Conservation (phyloP, 2,797 vertebrate genomes). For the Jordanella pulchra region DNA sequence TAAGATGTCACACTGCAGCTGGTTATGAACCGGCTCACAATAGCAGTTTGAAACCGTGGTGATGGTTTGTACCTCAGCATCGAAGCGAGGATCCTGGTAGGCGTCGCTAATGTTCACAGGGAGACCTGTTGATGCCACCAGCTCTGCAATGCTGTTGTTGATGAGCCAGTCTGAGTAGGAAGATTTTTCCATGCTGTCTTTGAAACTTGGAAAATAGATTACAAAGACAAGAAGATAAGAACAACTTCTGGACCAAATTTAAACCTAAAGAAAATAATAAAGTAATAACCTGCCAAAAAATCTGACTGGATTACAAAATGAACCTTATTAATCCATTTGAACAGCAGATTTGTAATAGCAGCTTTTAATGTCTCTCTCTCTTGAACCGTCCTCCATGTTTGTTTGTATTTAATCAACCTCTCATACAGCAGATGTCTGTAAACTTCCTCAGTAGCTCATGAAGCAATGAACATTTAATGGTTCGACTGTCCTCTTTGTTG, state of each 20-base stretch:
- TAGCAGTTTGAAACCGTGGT: neutral
- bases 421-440: constrained; percentile 55
- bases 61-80: constrained; percentile 87
- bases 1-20: constrained; percentile 23
- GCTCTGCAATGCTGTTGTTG: constrained; percentile 97
- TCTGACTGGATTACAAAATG: neutral
- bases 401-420: constrained; percentile 68
- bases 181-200: constrained; percentile 94
- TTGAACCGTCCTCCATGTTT: constrained; percentile 27
- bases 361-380: constrained; percentile 8
- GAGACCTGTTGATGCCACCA: constrained; percentile 96
- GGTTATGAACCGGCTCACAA: neutral
- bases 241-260: neutral
- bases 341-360: constrained; percentile 7
- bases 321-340: constrained; percentile 7
- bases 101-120: constrained; percentile 97
- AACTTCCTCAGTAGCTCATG: constrained; percentile 60
- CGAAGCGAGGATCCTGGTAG: constrained; percentile 97
- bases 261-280: no score
- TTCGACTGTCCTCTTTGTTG: constrained; percentile 64
- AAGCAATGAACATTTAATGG: constrained; percentile 76
- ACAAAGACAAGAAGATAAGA: constrained; percentile 5
- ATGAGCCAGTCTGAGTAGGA: constrained; percentile 98
- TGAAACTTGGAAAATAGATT: constrained; percentile 83
- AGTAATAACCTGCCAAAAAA: neutral